Evolutionary conservation across 2,113 vertebrate species (phyloP).

Genomic region (Eolophus roseicapilla): DNA sequence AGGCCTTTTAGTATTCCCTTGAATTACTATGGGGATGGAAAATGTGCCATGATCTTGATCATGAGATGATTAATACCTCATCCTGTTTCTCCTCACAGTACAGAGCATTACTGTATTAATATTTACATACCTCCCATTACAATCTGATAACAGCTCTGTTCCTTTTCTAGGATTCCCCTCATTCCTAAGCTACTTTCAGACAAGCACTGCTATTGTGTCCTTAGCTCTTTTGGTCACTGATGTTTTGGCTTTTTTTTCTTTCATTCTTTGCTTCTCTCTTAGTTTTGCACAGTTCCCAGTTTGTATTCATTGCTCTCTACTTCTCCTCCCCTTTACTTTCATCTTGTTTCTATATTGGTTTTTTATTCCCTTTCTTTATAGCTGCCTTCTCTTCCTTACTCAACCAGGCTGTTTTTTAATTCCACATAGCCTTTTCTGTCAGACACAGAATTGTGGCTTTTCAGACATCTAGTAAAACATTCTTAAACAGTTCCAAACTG

Average conservation of each 20-base stretch:
- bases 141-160: neutral
- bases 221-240: neutral
- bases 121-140: neutral
- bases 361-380: neutral
- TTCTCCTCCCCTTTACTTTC: neutral
- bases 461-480: neutral
- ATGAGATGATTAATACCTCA: neutral
- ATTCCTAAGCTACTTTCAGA: neutral
- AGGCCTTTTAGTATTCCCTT: neutral
- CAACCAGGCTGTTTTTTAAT: neutral
- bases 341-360: neutral
- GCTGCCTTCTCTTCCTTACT: neutral
- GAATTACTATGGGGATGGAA: neutral
- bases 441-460: neutral
- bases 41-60: neutral
- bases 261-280: neutral
- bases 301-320: neutral
- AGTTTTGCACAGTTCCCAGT: neutral
- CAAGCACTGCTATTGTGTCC: neutral
- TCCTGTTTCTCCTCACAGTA: neutral
- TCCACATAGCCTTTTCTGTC: neutral
- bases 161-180: neutral
- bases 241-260: neutral
- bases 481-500: constrained; percentile 8
- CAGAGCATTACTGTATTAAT: neutral